Percentiles rank a stretch among this genome's conserved stretches.
Evolutionary conservation across 2,113 vertebrate genomes (phyloP).

Genomic region (Dinomys branickii): DNA sequence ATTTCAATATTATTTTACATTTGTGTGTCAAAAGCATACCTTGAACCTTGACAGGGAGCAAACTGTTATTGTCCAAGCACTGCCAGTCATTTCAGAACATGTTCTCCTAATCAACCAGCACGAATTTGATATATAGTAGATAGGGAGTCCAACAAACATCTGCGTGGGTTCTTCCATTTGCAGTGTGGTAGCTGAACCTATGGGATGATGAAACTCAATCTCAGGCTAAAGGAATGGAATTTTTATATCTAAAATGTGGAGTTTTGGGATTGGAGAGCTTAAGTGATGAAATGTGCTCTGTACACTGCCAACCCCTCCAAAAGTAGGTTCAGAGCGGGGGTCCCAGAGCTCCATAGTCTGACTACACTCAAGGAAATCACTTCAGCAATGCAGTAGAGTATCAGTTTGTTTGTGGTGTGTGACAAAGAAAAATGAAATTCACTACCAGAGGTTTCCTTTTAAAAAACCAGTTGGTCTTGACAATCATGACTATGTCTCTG

Average conservation of each 20-base stretch:
- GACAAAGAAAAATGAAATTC: conserved; percentile 69
- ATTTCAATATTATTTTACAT: conserved; percentile 60
- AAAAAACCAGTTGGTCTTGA: conserved; percentile 37
- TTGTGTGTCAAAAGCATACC: conserved; percentile 53
- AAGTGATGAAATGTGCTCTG: conserved; percentile 57
- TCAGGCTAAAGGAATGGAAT: conserved; percentile 54
- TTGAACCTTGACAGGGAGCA: conserved; percentile 56
- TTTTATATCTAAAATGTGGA: conserved; percentile 49
- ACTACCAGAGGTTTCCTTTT: conserved; percentile 50
- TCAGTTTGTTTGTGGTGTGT: conserved; percentile 48
- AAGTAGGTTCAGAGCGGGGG: conserved; percentile 46
- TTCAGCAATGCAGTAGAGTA: conserved; percentile 36
- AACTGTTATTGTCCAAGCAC: conserved; percentile 48
- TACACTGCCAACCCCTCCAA: neutral
- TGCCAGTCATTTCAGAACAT: conserved; percentile 62
- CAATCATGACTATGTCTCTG: neutral
- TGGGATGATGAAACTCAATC: conserved; percentile 59
- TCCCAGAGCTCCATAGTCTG: conserved; percentile 9
- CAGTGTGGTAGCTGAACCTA: conserved; percentile 56
- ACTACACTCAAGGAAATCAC: conserved; percentile 60
- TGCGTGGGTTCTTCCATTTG: conserved; percentile 63
- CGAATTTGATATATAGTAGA: conserved; percentile 41
- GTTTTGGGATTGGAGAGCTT: neutral
- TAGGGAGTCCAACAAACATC: conserved; percentile 67
- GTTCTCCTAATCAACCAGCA: conserved; percentile 35